A percentile compares a stretch with the other conserved stretches of the same genome.
Conservation (phyloP, 2,797 vertebrate genomes). For the Pangasius krempfi region DNA sequence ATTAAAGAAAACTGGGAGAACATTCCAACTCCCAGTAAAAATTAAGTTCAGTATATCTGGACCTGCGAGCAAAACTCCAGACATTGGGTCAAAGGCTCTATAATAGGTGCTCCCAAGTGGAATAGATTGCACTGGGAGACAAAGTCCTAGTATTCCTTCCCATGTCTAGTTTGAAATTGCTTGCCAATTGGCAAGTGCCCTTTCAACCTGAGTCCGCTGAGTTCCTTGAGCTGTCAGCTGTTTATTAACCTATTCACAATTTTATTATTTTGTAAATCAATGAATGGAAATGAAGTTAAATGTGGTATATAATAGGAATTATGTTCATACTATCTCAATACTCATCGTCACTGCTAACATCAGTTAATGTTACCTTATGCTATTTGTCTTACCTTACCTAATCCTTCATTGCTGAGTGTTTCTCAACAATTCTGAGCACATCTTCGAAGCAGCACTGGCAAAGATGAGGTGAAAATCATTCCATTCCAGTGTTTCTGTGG, state of each 20-base stretch:
- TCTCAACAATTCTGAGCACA: background rate
- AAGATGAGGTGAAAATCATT: background rate
- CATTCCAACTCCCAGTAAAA: background rate
- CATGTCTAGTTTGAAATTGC: background rate
- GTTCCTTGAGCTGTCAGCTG: background rate
- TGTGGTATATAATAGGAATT: background rate
- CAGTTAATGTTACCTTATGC: background rate
- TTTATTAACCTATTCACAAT: background rate
- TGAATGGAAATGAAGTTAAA: background rate
- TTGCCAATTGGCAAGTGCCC: background rate
- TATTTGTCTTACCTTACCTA: background rate
- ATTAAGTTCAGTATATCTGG: background rate
- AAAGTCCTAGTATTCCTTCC: background rate
- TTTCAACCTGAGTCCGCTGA: background rate
- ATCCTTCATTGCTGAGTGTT: background rate
- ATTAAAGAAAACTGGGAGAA: background rate
- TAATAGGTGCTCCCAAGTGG: background rate
- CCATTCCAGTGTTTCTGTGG: background rate
- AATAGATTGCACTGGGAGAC: background rate
- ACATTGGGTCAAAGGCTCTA: background rate
- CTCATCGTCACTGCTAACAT: background rate
- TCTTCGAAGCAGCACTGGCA: background rate
- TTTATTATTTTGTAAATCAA: background rate
- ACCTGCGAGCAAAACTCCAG: background rate
- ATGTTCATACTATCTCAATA: background rate